Evolutionary conservation across 2,113 vertebrate genomes (phyloP).

Genomic region (Eudyptes chrysolophus): DNA sequence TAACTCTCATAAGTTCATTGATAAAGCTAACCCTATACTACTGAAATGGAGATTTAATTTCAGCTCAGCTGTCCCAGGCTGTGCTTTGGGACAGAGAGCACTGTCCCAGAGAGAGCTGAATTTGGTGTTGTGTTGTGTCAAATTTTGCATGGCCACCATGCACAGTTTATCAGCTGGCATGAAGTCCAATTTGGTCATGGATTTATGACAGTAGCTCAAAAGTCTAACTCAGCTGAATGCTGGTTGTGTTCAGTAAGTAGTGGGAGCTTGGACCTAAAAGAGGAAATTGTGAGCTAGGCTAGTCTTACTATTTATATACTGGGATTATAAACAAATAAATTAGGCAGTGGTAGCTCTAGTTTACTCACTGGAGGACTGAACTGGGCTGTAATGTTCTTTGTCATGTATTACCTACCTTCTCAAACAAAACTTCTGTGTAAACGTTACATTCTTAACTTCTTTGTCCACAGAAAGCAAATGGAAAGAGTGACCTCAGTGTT

Average conservation of each 20-base stretch:
- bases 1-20: neutral
- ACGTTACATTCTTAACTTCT: neutral
- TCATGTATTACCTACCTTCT: neutral
- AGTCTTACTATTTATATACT: neutral
- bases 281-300: neutral
- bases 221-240: neutral
- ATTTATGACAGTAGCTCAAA: neutral
- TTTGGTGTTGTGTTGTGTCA: neutral
- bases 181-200: neutral
- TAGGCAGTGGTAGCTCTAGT: neutral
- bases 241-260: neutral
- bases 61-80: neutral
- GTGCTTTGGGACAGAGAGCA: neutral
- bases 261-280: neutral
- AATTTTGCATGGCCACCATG: neutral
- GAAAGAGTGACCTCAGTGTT: slow-evolving; percentile 17
- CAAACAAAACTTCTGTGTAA: slow-evolving; percentile 1
- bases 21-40: neutral
- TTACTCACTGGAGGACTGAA: neutral
- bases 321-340: neutral
- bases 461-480: slow-evolving; percentile 14
- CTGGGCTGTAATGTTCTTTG: neutral
- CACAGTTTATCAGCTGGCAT: neutral
- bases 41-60: neutral
- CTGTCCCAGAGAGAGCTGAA: neutral